phyloP scores from a whole-genome alignment of 2,888 invertebrate genomes.

The Pycnomerus fuliginosus region DNA sequence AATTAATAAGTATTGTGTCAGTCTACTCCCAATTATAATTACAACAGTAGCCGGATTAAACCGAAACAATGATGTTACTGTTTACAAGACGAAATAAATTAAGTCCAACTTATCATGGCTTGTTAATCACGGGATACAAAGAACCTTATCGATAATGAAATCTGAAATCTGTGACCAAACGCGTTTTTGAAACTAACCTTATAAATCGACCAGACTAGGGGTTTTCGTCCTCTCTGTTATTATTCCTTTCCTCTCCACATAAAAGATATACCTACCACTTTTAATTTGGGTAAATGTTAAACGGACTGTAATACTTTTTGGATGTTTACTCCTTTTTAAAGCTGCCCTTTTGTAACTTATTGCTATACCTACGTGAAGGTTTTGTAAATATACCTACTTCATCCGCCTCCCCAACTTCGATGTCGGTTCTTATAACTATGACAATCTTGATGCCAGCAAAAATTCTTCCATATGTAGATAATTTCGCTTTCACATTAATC shows the following conservation, averaged over 20 bases:
- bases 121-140: slow-evolving; percentile 36
- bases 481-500: too few relatives aligned
- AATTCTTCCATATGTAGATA: too few relatives aligned
- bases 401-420: too few relatives aligned
- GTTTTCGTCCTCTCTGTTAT: not conserved
- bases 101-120: slow-evolving; percentile 19
- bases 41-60: too few relatives aligned
- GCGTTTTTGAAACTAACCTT: slow-evolving; percentile 38
- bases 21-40: slow-evolving; percentile 4
- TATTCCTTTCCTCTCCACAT: not conserved
- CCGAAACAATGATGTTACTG: too few relatives aligned
- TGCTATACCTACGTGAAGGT: too few relatives aligned
- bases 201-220: not conserved
- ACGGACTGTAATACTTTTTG: not conserved
- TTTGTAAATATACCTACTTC: too few relatives aligned
- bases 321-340: too few relatives aligned
- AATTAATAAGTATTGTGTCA: too few relatives aligned
- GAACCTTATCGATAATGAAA: slow-evolving; percentile 41
- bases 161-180: slow-evolving; percentile 33
- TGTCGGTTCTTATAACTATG: too few relatives aligned
- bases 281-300: not conserved
- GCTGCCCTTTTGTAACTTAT: too few relatives aligned
- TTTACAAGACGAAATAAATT: slow-evolving; percentile 15
- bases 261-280: not conserved
- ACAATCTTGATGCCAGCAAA: too few relatives aligned